Evolutionary conservation across 2,888 invertebrate species (phyloP), one percentile per base, ranked within the genome.

Genomic region (Baronia brevicornis): DNA sequence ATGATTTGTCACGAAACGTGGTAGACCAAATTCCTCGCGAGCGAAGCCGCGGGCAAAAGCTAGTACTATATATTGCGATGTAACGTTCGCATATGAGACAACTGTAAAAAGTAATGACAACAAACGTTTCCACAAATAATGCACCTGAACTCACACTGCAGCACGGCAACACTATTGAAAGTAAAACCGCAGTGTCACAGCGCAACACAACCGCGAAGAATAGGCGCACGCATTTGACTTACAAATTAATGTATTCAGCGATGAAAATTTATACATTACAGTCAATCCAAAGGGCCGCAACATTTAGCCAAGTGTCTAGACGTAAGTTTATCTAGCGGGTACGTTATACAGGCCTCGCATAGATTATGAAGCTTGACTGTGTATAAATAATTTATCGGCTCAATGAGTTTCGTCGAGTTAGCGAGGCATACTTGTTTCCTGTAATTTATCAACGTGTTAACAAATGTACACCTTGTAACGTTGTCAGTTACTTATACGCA

Each of bases 211-310:
- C 22, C 17, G 7, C 9, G 11, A 8, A 23, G 31, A 28, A 36
- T 23, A 36, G 31, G 27, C 23, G 27, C 11, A 31, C 18, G 18
- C 31, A 19, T 18, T 26, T 14, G 13, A 36, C 22, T 30, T 25
- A 25, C 27, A 31, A 27, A 35, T 30, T 35, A 35, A 35, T 35
- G 22, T 27, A 36, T 31, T 36, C 30, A 19, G 23, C 15, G 31
- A 31, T 36, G 31, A 36, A 36, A 36, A 36, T 36, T 36, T 36
- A 36, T 31, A 31, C 27, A 23, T 28, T 19, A 19, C 22, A 31
- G 19, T 27, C 23, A 31, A 31, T 27, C 14, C 30, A 31, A 11
- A 22, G 26, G n/a, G 26, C 30, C 17, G 26, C 21, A 26, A 26
- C 30, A 27, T 36, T 13, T 15, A 8, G 15, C 8, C 27, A 27